Base-by-base conservation (phyloP, 2,113 vertebrate species). In the Aphyosemion australe region DNA sequence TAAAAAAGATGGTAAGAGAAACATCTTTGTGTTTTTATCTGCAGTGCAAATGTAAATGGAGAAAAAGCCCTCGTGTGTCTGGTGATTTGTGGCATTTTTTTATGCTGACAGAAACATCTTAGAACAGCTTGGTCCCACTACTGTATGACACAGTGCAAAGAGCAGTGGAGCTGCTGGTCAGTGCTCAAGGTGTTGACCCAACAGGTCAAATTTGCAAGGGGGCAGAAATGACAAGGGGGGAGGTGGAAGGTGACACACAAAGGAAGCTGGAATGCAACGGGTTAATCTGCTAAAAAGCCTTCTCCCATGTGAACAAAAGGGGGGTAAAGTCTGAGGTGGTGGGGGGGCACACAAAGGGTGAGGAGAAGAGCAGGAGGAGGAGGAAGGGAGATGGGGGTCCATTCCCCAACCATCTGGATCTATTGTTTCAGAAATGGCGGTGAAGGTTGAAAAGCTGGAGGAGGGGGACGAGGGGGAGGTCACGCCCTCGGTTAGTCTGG, bases 401-500 rank as follows among this genome's bases (percentile, higher is more conserved):
- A 79, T 84, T 89, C 86, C 79, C 84, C 49, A 84, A 88, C 90
- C 91, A 92, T 90, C 91, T 92, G 90, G 90, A 87, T 78, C 87
- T 77, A 89, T 91, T 91, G 90, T 91, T 88, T 90, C 83, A 83
- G 72, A 66, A 71, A 61, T 8, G 19, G 67, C 65, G 76, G 78
- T 62, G 72, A 75, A 72, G 79, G 73, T 61, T 72, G 72, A 70
- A 75, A 72, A 50, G 55, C 55, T 63, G 83, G 80, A 78, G 80
- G 84, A 80, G 75, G 78, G 72, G 53, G 71, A 61, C 55, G 74
- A 42, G n/a, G 53, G 26, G 70, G 78, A 52, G 83, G 82, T 81
- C 76, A 73, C 42, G 69, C 72, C 78, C 82, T 86, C 66, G 0
- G 55, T 53, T 74, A 77, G 84, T 74, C 79, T 84, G 83, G 87